phyloP scores from a whole-genome alignment of 2,113 vertebrate species.

The Ailuropoda melanoleuca region DNA sequence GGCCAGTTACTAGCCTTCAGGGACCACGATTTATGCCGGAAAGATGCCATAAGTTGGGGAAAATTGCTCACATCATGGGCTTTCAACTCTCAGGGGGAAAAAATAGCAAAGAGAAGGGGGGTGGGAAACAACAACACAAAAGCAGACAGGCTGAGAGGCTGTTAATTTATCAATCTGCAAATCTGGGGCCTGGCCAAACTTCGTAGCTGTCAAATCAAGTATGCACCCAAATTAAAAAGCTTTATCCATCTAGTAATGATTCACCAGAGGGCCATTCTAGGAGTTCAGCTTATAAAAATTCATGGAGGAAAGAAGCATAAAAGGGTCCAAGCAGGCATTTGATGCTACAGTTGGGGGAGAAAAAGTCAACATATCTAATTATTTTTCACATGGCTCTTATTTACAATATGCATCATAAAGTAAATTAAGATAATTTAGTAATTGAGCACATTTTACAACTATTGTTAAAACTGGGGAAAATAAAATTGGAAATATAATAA shows the following conservation, averaged over 20 bases:
- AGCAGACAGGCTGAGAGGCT: slow-evolving; percentile 62
- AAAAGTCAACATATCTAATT: neutral
- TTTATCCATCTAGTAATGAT: slow-evolving; percentile 46
- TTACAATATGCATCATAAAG: slow-evolving; percentile 12
- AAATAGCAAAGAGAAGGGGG: neutral
- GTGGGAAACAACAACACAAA: neutral
- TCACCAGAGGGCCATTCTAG: slow-evolving; percentile 24
- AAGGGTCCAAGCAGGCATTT: neutral
- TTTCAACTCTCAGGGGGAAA: slow-evolving; percentile 18
- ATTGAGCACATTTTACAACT: neutral
- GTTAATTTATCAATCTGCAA: slow-evolving; percentile 74
- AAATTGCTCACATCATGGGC: slow-evolving; percentile 60
- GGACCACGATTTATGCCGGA: slow-evolving; percentile 3
- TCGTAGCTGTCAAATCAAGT: slow-evolving; percentile 61
- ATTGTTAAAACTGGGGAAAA: slow-evolving; percentile 12
- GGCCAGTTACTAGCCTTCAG: neutral
- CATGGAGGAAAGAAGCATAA: neutral
- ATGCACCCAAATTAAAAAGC: slow-evolving; percentile 47
- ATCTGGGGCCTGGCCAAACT: slow-evolving; percentile 62
- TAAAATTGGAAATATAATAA: neutral
- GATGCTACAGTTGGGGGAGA: neutral
- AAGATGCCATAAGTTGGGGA: slow-evolving; percentile 46
- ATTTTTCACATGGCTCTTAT: neutral
- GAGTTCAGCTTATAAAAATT: slow-evolving; percentile 55
- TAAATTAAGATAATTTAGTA: slow-evolving; percentile 38